Conservation (phyloP, 2,797 vertebrate species). For the Helicolenus hilgendorfi region DNA sequence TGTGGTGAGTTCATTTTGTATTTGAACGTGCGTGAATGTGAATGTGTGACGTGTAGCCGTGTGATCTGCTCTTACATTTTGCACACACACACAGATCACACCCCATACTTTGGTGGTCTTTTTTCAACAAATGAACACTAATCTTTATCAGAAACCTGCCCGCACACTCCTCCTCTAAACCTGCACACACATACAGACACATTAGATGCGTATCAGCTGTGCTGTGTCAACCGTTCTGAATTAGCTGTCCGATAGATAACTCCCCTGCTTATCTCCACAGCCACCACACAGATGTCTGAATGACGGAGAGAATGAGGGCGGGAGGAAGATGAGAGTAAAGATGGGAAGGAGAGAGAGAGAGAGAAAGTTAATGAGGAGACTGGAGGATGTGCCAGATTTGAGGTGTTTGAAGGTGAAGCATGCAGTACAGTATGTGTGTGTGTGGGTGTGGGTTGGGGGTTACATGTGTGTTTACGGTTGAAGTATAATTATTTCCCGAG, state of each 20-base stretch:
- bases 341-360: not conserved
- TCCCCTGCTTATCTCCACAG: conserved; percentile 52
- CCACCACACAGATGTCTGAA: conserved; percentile 46
- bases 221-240: conserved; percentile 50
- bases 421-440: no score
- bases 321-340: conserved; percentile 26
- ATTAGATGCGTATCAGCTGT: conserved; percentile 47
- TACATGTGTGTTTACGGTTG: not conserved
- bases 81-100: not conserved
- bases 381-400: conserved; percentile 24
- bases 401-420: conserved; percentile 27
- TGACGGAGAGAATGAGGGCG: not conserved
- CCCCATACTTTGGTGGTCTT: not conserved
- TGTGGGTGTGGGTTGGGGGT: not conserved
- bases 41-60: not conserved
- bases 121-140: not conserved
- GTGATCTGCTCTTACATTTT: not conserved
- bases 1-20: conserved; percentile 67
- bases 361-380: conserved; percentile 45
- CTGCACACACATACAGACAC: conserved; percentile 3
- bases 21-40: conserved; percentile 5
- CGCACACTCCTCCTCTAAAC: not conserved
- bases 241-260: conserved; percentile 48
- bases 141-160: not conserved
- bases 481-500: not conserved